A percentile compares a stretch with the other conserved stretches of the same genome.
Evolutionary conservation across 1,140 invertebrate species (phyloP).

Genomic region (Babylonia areolata): DNA sequence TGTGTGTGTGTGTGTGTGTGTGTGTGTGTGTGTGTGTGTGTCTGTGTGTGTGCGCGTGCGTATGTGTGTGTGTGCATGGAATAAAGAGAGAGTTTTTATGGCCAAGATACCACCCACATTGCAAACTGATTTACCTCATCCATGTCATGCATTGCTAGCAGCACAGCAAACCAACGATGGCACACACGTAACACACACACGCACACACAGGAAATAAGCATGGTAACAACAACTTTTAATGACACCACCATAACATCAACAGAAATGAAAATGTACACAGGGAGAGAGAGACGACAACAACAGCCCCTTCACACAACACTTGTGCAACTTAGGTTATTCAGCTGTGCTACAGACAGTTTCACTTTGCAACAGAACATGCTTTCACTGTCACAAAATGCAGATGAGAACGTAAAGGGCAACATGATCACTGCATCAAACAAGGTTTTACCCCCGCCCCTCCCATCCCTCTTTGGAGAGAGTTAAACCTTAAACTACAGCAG

Average conservation of each 20-base stretch:
- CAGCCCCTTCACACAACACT: background rate
- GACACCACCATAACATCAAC: background rate
- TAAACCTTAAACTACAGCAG: background rate
- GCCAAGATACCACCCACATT: too few relatives aligned
- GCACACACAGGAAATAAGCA: background rate
- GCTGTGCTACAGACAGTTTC: background rate
- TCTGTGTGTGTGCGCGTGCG: too few relatives aligned
- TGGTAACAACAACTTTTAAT: background rate
- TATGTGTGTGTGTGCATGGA: background rate
- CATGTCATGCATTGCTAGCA: too few relatives aligned
- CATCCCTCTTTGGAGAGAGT: background rate
- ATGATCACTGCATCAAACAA: background rate
- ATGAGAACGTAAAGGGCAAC: too few relatives aligned
- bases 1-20: background rate
- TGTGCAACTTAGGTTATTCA: background rate
- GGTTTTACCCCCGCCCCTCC: background rate
- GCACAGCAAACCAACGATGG: background rate
- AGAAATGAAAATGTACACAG: background rate
- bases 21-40: too few relatives aligned
- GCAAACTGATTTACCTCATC: too few relatives aligned
- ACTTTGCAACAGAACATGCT: background rate
- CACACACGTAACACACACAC: background rate
- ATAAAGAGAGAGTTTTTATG: conserved; percentile 20
- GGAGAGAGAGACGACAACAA: background rate
- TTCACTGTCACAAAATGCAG: background rate